A percentile compares a stretch with the other conserved stretches of the same genome.
Conservation (phyloP, 2,113 vertebrate genomes). For the Cygnus buccinator region DNA sequence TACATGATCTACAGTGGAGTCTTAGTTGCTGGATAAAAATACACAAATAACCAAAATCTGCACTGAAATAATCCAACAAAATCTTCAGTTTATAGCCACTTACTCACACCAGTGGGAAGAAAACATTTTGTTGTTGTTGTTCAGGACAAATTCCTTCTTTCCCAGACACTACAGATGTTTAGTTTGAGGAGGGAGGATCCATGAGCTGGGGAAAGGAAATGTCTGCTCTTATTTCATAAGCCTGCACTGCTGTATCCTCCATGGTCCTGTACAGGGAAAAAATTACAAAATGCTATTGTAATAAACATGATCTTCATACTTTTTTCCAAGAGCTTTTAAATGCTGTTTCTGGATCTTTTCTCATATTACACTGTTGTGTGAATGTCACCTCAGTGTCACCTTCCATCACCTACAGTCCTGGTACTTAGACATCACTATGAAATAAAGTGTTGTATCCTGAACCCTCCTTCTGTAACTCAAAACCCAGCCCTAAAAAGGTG, state of each 20-base stretch:
- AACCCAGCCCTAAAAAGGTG: accelerated
- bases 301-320: neutral
- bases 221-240: neutral
- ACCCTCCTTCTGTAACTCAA: neutral
- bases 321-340: neutral
- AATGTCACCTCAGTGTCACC: neutral
- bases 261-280: neutral
- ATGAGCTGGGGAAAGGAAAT: neutral
- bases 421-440: neutral
- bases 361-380: neutral
- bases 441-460: neutral
- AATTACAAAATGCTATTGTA: neutral
- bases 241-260: neutral
- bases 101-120: neutral
- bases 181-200: neutral
- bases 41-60: neutral
- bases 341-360: neutral
- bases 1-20: neutral
- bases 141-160: neutral
- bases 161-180: neutral
- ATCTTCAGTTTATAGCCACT: neutral
- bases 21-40: neutral
- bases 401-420: neutral
- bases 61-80: neutral
- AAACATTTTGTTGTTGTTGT: neutral